Evolutionary conservation across 1,140 invertebrate species (phyloP), one percentile per base, ranked within the genome.

Genomic region (Tetraneura akinire): DNA sequence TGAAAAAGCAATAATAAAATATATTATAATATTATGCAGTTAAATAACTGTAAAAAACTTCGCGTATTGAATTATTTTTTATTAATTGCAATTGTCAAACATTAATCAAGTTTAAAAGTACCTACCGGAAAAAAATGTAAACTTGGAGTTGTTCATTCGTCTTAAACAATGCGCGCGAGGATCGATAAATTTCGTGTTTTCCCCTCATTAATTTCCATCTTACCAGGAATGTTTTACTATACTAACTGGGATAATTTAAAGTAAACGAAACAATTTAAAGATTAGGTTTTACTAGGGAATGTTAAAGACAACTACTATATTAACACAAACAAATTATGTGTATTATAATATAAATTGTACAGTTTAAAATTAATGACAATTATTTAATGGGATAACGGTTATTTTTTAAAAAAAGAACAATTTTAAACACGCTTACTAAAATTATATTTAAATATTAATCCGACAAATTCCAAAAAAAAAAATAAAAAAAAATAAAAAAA

Each of bases 21-120:
- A n/a, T n/a, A n/a, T n/a, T n/a, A n/a, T n/a, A n/a, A n/a, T n/a
- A n/a, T n/a, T n/a, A n/a, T n/a, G n/a, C n/a, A n/a, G n/a, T n/a
- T n/a, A n/a, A n/a, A 18, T 3, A 66, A 66, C 62, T 11, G 16
- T n/a, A 66, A 32, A 66, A 32, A 66, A n/a, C n/a, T n/a, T n/a
- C n/a, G n/a, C n/a, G n/a, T n/a, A n/a, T 66, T 21, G 18, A 66
- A 66, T 37, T n/a, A 37, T 42, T 66, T 42, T 66, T 10, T 42
- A 42, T 66, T 66, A 66, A 66, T 66, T 42, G 21, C 62, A 42
- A 29, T 66, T 18, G n/a, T 11, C 1, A 42, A 42, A 42, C 62
- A 37, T 11, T 5, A 42, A 42, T 66, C 62, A 37, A 66, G 62
- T 66, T 42, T 29, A 66, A 8, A 66, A 66, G 62, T 62, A 66